Conservation (phyloP, 1,140 invertebrate genomes). For the Chironomus tepperi region DNA sequence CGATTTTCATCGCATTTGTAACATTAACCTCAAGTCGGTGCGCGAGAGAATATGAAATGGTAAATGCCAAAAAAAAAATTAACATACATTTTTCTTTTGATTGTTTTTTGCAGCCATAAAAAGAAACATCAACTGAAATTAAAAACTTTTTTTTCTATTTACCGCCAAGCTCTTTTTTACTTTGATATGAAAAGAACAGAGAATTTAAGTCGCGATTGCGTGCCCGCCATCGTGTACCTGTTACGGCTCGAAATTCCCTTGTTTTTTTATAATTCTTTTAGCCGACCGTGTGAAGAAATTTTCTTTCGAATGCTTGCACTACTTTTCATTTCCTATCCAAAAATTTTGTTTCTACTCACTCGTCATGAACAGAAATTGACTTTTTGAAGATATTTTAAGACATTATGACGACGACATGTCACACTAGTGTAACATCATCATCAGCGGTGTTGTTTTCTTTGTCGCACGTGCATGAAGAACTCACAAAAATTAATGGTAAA, state of each 20-base stretch:
- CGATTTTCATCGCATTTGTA: constrained; percentile 23
- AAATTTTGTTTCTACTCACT: too few relatives aligned
- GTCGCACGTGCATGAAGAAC: too few relatives aligned
- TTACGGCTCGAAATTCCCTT: neutral
- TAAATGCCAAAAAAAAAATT: constrained; percentile 23
- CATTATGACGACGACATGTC: too few relatives aligned
- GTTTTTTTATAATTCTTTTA: neutral
- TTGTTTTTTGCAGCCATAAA: neutral
- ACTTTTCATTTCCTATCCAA: too few relatives aligned
- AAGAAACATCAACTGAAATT: neutral
- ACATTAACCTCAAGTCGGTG: neutral
- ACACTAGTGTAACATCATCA: too few relatives aligned
- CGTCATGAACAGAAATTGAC: too few relatives aligned
- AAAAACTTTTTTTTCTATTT: neutral
- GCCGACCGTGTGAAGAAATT: neutral
- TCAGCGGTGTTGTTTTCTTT: too few relatives aligned
- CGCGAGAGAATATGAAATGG: constrained; percentile 2
- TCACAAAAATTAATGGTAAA: too few relatives aligned
- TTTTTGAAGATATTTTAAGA: too few relatives aligned
- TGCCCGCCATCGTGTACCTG: neutral
- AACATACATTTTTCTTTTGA: constrained; percentile 24
- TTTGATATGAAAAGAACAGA: too few relatives aligned
- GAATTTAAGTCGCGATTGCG: neutral
- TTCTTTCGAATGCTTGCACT: too few relatives aligned
- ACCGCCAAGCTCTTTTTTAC: too few relatives aligned